Conservation (phyloP, 2,113 vertebrate genomes). For the Sigmodon hispidus region DNA sequence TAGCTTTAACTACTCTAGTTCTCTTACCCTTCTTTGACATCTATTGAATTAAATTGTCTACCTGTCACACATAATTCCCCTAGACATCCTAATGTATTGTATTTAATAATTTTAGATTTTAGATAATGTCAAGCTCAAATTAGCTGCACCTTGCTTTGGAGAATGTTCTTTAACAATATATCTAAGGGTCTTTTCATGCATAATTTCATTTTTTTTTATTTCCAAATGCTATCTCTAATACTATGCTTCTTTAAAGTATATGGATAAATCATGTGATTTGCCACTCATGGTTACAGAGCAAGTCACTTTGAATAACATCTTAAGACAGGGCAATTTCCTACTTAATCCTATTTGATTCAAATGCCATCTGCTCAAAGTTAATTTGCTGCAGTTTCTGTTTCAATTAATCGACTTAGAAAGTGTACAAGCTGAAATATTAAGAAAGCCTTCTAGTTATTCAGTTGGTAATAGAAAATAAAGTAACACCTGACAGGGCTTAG, state of each 20-base stretch:
- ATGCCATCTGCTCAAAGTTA: constrained; percentile 70
- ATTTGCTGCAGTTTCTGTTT: constrained; percentile 72
- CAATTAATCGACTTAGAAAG: constrained; percentile 73
- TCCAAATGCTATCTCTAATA: background rate
- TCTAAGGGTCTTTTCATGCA: background rate
- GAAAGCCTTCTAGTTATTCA: constrained; percentile 48
- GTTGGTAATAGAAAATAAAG: constrained; percentile 47
- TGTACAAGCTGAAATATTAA: constrained; percentile 65
- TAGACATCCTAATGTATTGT: background rate
- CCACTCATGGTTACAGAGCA: constrained; percentile 34
- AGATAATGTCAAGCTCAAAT: constrained; percentile 43
- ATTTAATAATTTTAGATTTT: constrained; percentile 18
- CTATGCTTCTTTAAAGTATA: constrained; percentile 11
- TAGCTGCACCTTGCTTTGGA: constrained; percentile 16
- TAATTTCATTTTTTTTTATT: constrained; percentile 43
- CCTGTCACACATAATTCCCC: background rate
- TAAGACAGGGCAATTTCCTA: constrained; percentile 64
- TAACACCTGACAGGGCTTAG: background rate
- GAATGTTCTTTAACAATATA: background rate
- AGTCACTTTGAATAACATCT: constrained; percentile 41
- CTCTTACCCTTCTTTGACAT: background rate
- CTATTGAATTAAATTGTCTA: background rate
- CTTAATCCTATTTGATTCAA: constrained; percentile 64
- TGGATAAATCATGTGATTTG: constrained; percentile 34
- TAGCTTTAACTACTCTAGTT: background rate